These are phyloP conservation scores for Scomberomorus guttatus DNA, from an alignment of 2,797 vertebrate genomes.

Conservation along the genomic window DNA sequence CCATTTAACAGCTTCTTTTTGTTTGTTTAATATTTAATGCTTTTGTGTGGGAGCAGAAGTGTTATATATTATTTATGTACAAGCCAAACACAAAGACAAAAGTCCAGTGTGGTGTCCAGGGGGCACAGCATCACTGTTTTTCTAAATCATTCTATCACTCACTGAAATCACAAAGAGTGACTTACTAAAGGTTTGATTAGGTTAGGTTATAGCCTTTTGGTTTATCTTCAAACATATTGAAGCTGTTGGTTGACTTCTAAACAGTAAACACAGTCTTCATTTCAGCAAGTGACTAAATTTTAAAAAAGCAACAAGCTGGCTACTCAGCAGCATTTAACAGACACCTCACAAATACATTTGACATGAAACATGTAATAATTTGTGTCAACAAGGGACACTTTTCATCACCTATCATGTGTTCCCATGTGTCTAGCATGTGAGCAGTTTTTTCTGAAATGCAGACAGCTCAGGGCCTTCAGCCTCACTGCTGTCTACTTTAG, in stretches of 20 bases:
- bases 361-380: neutral
- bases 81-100: constrained; percentile 24
- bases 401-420: neutral
- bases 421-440: constrained; percentile 4
- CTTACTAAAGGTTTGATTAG: neutral
- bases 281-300: neutral
- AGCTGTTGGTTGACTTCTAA: too few species aligned
- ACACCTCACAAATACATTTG: neutral
- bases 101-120: neutral
- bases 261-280: neutral
- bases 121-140: neutral
- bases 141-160: constrained; percentile 19
- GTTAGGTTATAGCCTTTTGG: neutral
- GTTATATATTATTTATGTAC: constrained; percentile 58
- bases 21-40: constrained; percentile 48
- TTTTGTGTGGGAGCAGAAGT: neutral
- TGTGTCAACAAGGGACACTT: too few species aligned
- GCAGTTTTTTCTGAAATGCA: constrained; percentile 9
- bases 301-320: neutral
- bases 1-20: constrained; percentile 41
- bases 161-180: constrained; percentile 5
- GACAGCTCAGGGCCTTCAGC: neutral
- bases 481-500: neutral
- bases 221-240: neutral
- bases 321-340: too few species aligned